Base-by-base conservation (phyloP, 1,140 invertebrate genomes). In the Physella acuta region DNA sequence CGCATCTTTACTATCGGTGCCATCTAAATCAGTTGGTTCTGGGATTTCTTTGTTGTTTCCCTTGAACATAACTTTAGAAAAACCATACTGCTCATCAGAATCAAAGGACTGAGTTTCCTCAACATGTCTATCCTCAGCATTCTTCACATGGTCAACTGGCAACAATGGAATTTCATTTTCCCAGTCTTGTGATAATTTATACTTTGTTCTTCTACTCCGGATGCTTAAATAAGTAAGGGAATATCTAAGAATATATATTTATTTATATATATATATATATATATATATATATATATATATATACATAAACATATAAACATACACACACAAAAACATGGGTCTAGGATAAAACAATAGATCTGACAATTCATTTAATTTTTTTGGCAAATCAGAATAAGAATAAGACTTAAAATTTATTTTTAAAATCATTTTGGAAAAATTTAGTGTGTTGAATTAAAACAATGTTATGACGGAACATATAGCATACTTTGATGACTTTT, bases 381-480 rank as follows among this genome's bases (percentile, higher is more conserved):
- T 55, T n/a, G 8, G 53, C 24, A 28, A 8, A 14, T 28, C 20
- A n/a, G 28, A 8, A 55, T 8, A 55, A n/a, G 24, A 8, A 55
- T 8, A 55, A n/a, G 20, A 55, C 24, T 28, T 55, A 24, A n/a
- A 55, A 28, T 55, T 55, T 28, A 55, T 8, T 24, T 24, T 14
- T 28, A 55, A 8, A 14, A n/a, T 24, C 53, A 8, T 28, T 14
- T 28, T 30, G 16, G 33, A 20, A 59, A 8, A 58, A 56, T 37
- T 20, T 24, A n/a, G 63, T 73, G 36, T 52, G 33, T 64, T 71
- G 76, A 33, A 55, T 55, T 30, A 16, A 0, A 51, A 34, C 36
- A 39, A 24, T 58, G 28, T 49, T 26, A 2, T n/a, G 30, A 34
- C 4, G n/a, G n/a, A n/a, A n/a, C 76, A 33, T 59, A 51, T 30